Conservation (phyloP, 2,888 invertebrate genomes). For the Macrophya annulata region DNA sequence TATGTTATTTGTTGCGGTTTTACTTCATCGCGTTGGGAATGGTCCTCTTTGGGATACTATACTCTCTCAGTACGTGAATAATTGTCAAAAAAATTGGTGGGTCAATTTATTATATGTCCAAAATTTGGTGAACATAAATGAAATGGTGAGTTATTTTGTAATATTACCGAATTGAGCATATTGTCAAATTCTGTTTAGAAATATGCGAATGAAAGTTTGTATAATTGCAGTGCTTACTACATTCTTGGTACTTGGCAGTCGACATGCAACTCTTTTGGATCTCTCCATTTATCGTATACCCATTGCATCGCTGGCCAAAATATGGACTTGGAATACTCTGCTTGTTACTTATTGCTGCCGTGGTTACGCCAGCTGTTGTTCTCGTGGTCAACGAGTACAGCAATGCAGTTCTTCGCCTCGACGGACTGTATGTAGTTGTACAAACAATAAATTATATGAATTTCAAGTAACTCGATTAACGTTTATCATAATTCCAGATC, state of each 20-base stretch:
- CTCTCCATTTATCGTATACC: conserved; percentile 52
- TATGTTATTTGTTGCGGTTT: conserved; percentile 80
- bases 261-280: conserved; percentile 57
- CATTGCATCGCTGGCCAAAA: conserved; percentile 34
- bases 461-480: neutral
- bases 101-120: conserved; percentile 80
- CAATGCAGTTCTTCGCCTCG: neutral
- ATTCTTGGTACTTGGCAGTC: conserved; percentile 80
- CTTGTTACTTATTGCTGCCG: conserved; percentile 68
- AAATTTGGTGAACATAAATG: conserved; percentile 79
- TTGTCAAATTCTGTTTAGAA: conserved; percentile 13
- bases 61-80: conserved; percentile 62
- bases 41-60: conserved; percentile 78
- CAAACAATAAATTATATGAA: too few relatives aligned
- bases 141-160: conserved; percentile 70
- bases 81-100: conserved; percentile 81
- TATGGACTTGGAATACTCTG: conserved; percentile 39
- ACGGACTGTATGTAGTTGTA: neutral
- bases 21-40: conserved; percentile 80
- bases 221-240: conserved; percentile 79
- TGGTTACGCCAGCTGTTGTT: conserved; percentile 72
- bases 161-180: conserved; percentile 26
- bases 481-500: neutral
- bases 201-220: neutral
- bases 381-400: conserved; percentile 68